Conservation (phyloP, 1,140 invertebrate genomes). For the Lepidostoma basale region DNA sequence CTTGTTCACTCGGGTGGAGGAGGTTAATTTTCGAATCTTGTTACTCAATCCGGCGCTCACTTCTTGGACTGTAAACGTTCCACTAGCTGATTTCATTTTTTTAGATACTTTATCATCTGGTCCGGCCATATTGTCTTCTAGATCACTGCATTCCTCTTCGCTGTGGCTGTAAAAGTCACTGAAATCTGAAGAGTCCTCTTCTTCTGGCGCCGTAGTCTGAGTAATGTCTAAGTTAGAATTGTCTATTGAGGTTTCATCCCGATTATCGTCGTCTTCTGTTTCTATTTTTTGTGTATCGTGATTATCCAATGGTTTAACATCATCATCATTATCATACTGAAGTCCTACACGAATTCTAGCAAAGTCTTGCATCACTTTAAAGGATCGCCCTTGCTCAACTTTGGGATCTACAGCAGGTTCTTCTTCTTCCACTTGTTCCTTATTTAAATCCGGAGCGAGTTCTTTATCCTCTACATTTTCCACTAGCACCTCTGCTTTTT, state of each 20-base stretch:
- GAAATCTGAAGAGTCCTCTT: constrained; percentile 61
- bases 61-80: constrained; percentile 65
- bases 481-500: constrained; percentile 11
- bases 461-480: constrained; percentile 38
- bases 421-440: constrained; percentile 44
- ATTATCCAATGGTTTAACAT: constrained; percentile 66
- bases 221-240: constrained; percentile 54
- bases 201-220: constrained; percentile 48
- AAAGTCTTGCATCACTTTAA: constrained; percentile 76
- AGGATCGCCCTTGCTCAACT: constrained; percentile 52
- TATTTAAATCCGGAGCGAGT: constrained; percentile 11
- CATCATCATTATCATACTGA: constrained; percentile 72
- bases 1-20: constrained; percentile 53
- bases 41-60: constrained; percentile 44
- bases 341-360: constrained; percentile 79
- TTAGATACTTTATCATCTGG: constrained; percentile 51
- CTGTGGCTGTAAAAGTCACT: constrained; percentile 69
- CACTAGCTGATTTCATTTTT: constrained; percentile 63
- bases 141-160: constrained; percentile 60
- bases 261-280: constrained; percentile 7
- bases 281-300: constrained; percentile 46
- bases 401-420: constrained; percentile 35
- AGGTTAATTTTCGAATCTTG: constrained; percentile 49
- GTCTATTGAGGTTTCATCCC: neutral
- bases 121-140: constrained; percentile 58